Evolutionary conservation across 2,888 invertebrate genomes (phyloP), one percentile per base, ranked within the genome.

Genomic region (Bhutanitis thaidina): DNA sequence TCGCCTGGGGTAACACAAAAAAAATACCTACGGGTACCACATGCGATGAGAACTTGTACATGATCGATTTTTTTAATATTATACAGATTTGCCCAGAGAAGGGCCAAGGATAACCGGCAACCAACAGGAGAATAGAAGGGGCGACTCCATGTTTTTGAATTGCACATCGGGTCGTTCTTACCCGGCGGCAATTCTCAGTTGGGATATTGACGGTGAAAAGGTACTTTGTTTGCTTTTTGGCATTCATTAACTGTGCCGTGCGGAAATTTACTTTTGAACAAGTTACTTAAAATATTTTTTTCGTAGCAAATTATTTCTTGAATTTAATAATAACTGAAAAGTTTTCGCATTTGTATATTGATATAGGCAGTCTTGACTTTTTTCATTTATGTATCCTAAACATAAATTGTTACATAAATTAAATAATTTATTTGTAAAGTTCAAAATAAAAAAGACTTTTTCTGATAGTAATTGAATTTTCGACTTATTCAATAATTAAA

Each of bases 201-300:
- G 94, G 94, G 94, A 93, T 79, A 94, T 95, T 70, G 94, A 95
- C 71, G 94, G 94, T 63, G 92, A 94, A 77, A 91, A 93, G 92
- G 94, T 94, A 84, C 40, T 45, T 51, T 51, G 40, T 51, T 45
- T 51, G 45, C 39, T 51, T 30, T 13, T 51, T 39, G 27, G 13
- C 45, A 51, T 51, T 51, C 36, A 51, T 51, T 51, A 45, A 40
- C 40, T 39, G 35, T 14, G 27, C 39, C 29, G 16, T 13, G 32
- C 20, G 13, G 13, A 32, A 13, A 39, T 39, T 32, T 47, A n/a
- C 38, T 47, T 20, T 15, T n/a, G 12, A 38, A 38, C n/a, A 46
- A n/a, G n/a, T 30, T 10, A 1, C 3, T 3, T n/a, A n/a, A 1
- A 9, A 9, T 3, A 30, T 30, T n/a, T 30, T 30, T n/a, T 30